Percentiles rank a stretch among this genome's conserved stretches.
These are phyloP conservation scores for Chrysolina americana DNA, from an alignment of 2,888 invertebrate genomes.

Conservation along the genomic window DNA sequence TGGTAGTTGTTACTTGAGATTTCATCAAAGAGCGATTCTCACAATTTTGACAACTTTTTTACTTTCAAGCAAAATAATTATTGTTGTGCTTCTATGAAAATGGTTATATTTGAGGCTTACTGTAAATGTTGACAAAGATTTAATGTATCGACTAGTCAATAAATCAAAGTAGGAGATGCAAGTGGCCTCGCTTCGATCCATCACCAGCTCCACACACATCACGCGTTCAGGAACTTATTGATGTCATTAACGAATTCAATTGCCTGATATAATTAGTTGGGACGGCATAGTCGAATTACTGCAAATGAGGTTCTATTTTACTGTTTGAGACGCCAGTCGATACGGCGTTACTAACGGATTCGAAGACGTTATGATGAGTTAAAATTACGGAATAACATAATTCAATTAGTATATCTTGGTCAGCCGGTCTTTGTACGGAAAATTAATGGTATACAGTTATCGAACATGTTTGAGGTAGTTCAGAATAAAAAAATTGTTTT, in stretches of 20 bases:
- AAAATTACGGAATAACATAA: neutral
- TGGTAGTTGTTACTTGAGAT: no score
- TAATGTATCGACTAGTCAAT: no score
- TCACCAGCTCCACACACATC: conserved; percentile 14
- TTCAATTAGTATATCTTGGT: neutral
- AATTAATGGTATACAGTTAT: no score
- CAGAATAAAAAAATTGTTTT: no score
- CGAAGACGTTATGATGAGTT: conserved; percentile 13
- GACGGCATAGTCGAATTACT: conserved; percentile 35
- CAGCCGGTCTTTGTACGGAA: neutral
- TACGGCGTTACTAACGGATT: conserved; percentile 17
- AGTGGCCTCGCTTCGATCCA: neutral
- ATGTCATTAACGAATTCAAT: conserved; percentile 45
- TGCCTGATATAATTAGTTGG: conserved; percentile 39
- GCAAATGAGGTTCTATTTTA: conserved; percentile 4
- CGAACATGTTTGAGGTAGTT: no score
- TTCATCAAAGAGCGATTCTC: no score
- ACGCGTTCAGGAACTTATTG: conserved; percentile 34
- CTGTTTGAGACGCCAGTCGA: conserved; percentile 10
- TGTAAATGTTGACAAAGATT: no score
- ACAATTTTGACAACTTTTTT: neutral
- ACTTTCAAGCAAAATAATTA: no score
- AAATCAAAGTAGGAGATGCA: neutral
- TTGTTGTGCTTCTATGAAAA: no score
- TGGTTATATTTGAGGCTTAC: neutral